phyloP scores from a whole-genome alignment of 2,797 vertebrate species.

The Glossophaga mutica region DNA sequence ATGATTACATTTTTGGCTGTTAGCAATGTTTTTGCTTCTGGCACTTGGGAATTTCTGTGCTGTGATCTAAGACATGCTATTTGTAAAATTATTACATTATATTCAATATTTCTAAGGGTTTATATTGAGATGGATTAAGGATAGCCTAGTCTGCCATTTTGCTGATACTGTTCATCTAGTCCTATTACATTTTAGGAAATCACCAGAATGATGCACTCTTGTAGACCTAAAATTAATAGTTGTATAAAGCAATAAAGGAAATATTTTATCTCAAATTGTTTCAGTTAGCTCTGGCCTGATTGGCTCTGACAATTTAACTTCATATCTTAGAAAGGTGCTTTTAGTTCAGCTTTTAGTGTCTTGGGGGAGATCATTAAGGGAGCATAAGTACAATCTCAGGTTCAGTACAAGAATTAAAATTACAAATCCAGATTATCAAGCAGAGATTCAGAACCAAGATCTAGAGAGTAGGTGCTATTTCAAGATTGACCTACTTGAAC shows the following conservation, averaged over 20 bases:
- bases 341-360: constrained; percentile 31
- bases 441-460: constrained; percentile 23
- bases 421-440: constrained; percentile 15
- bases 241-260: background rate
- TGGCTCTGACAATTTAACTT: background rate
- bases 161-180: background rate
- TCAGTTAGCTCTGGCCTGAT: constrained; percentile 23
- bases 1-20: background rate
- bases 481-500: background rate
- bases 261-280: constrained; percentile 6
- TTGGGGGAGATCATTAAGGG: background rate
- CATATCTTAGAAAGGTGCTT: background rate
- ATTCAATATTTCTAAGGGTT: background rate
- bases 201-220: background rate
- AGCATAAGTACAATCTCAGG: background rate
- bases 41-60: background rate
- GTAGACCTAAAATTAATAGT: background rate
- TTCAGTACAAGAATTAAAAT: constrained; percentile 27
- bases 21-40: background rate
- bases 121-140: constrained; percentile 32
- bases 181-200: constrained; percentile 27
- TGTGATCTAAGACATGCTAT: background rate
- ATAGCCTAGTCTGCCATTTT: background rate
- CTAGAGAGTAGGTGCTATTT: background rate
- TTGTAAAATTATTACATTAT: constrained; percentile 29